Base-by-base conservation (phyloP, 2,797 vertebrate genomes). In the Eutrigla gurnardus region DNA sequence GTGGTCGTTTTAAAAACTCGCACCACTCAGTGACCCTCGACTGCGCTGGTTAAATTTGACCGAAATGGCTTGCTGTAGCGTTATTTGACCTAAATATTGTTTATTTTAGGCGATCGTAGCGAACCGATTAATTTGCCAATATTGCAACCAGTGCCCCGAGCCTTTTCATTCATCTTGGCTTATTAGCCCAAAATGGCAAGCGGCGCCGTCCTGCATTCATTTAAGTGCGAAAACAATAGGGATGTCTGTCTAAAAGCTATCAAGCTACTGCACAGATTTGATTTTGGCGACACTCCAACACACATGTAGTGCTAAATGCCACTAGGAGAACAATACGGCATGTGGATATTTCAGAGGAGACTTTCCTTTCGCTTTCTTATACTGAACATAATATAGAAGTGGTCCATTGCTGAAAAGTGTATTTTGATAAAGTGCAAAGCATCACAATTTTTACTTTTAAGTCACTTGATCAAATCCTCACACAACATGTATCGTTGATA, bases 1-100 rank as follows among this genome's bases (percentile, higher is more conserved):
- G 32, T 52, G 35, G 47, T 62, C 9, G 47, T 78, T 76, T 32
- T 15, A 32, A 25, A 14, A 40, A 4, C 69, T 66, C 61, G 57
- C 2, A 47, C 8, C 17, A 18, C 6, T 64, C 50, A 57, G 50
- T 47, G 25, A 46, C 8, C 25, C 25, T 25, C 10, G 33, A 53
- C 47, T 59, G 35, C 5, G 58, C 11, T 50, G 42, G 25, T 15
- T 6, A 10, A 10, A 61, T 83, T 73, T 60, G 42, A 59, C 36
- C 7, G 13, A 67, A 71, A 80, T 63, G 64, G 68, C 47, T 64
- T 6, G 14, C 18, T 47, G 47, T 53, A 25, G 25, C 25, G 25
- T 25, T 25, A 73, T 85, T 83, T 91, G 83, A 93, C 86, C 89
- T 78, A 78, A 80, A 88, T 91, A 80, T 88, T 50, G 59, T 85